Percentiles rank a stretch among this genome's conserved stretches.
These are phyloP conservation scores for Ptiloglossa arizonensis DNA, from an alignment of 1,140 invertebrate genomes.

Conservation along the genomic window DNA sequence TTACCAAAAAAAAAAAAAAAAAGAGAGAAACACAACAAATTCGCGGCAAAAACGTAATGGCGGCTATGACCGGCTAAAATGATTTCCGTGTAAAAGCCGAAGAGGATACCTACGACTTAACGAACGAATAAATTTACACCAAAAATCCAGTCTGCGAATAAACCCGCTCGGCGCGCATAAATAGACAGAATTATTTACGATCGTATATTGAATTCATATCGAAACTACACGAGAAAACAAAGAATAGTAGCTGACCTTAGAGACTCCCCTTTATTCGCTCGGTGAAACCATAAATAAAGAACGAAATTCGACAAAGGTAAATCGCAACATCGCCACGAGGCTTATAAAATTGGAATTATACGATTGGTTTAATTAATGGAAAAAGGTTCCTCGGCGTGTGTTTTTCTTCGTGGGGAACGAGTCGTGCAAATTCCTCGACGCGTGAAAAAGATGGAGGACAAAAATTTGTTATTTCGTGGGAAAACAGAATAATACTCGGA, in stretches of 20 bases:
- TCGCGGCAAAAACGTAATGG: slow-evolving; percentile 1
- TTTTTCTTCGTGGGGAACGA: too few relatives aligned
- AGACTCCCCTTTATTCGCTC: slow-evolving; percentile 13
- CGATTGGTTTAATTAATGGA: too few relatives aligned
- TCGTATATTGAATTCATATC: slow-evolving; percentile 32
- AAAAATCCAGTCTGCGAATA: slow-evolving; percentile 17
- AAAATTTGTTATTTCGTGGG: too few relatives aligned
- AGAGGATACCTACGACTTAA: neutral
- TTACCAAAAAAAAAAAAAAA: slow-evolving; percentile 8
- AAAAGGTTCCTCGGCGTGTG: too few relatives aligned
- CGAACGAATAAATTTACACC: slow-evolving; percentile 33
- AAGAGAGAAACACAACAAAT: too few relatives aligned
- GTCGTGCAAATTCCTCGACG: too few relatives aligned
- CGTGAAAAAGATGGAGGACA: too few relatives aligned
- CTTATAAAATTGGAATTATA: too few relatives aligned
- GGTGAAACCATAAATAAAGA: slow-evolving; percentile 16
- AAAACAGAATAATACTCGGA: too few relatives aligned
- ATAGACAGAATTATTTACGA: slow-evolving; percentile 25
- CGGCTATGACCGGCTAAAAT: slow-evolving; percentile 15
- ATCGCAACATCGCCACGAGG: too few relatives aligned
- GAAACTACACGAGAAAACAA: neutral
- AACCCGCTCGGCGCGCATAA: slow-evolving; percentile 12
- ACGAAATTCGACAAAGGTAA: too few relatives aligned
- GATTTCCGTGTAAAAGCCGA: slow-evolving; percentile 3
- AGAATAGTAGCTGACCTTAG: neutral